These are phyloP conservation scores for Romanogobio albipinnatus DNA, from an alignment of 2,113 vertebrate species.

Conservation along the genomic window DNA sequence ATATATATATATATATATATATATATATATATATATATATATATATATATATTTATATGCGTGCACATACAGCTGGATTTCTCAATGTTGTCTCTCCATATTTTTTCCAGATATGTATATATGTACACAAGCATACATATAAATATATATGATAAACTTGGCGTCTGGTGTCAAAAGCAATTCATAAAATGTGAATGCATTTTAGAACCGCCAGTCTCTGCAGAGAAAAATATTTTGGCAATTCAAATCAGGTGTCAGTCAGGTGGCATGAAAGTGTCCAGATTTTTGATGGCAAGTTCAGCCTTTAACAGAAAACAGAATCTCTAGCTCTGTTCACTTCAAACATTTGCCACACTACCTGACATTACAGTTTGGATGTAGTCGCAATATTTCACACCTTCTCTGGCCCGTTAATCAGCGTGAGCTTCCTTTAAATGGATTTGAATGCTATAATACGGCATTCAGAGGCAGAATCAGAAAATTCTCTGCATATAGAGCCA, in stretches of 20 bases:
- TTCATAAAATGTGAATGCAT: background rate
- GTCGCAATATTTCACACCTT: conserved; percentile 44
- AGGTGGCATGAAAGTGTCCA: background rate
- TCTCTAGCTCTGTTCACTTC: conserved; percentile 8
- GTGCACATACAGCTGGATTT: no score
- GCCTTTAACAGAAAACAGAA: conserved; percentile 14
- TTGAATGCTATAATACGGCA: conserved; percentile 12
- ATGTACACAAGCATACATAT: no score
- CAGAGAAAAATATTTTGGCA: background rate
- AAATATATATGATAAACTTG: no score
- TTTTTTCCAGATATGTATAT: no score
- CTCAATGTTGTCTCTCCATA: no score
- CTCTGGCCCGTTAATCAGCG: conserved; percentile 28
- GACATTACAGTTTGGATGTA: conserved; percentile 39
- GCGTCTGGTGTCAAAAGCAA: background rate
- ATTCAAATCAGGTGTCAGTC: conserved; percentile 33
- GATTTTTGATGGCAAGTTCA: conserved; percentile 27
- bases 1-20: no score
- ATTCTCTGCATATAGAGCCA: conserved; percentile 11
- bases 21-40: no score
- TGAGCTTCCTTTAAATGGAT: conserved; percentile 34
- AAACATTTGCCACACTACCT: conserved; percentile 40
- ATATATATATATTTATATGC: no score
- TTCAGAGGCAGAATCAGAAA: background rate
- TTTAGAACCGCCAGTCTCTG: background rate